phyloP scores from a whole-genome alignment of 2,888 invertebrate genomes.

The Sphaerolaimus hirsutus region DNA sequence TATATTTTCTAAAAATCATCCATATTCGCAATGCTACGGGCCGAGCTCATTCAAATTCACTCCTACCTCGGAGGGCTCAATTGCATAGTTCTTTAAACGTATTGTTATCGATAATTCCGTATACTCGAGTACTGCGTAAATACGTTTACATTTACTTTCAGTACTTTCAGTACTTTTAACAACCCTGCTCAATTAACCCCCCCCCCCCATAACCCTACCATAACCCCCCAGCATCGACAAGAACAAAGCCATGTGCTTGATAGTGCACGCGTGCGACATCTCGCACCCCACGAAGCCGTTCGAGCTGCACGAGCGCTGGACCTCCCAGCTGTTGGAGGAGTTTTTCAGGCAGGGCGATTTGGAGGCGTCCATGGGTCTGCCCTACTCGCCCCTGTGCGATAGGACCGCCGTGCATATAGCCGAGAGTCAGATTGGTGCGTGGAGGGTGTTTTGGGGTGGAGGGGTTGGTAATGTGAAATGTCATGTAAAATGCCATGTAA shows the following conservation, averaged over 20 bases:
- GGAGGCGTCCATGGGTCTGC: slow-evolving; percentile 61
- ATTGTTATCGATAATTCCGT: not conserved
- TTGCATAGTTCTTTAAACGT: no score
- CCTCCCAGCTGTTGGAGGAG: slow-evolving; percentile 28
- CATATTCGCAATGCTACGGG: no score
- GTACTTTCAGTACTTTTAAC: no score
- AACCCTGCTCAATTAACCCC: no score
- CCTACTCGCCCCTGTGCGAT: slow-evolving; percentile 78
- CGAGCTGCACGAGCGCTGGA: slow-evolving; percentile 50
- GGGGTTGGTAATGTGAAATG: no score
- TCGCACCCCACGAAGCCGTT: slow-evolving; percentile 68
- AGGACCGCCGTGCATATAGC: slow-evolving; percentile 68
- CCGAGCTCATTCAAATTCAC: no score
- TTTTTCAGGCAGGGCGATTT: slow-evolving; percentile 44
- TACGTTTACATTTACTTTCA: no score
- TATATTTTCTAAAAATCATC: no score
- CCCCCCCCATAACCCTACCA: no score
- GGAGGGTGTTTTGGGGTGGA: not conserved
- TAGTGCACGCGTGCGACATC: slow-evolving; percentile 81
- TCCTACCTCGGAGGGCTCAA: no score
- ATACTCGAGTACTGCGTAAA: no score
- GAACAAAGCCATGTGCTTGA: slow-evolving; percentile 64
- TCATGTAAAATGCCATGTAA: no score
- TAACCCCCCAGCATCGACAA: slow-evolving; percentile 76
- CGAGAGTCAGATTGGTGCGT: slow-evolving; percentile 61